These are phyloP conservation scores for Diarsia dahlii DNA, from an alignment of 2,888 invertebrate species.

Conservation along the genomic window DNA sequence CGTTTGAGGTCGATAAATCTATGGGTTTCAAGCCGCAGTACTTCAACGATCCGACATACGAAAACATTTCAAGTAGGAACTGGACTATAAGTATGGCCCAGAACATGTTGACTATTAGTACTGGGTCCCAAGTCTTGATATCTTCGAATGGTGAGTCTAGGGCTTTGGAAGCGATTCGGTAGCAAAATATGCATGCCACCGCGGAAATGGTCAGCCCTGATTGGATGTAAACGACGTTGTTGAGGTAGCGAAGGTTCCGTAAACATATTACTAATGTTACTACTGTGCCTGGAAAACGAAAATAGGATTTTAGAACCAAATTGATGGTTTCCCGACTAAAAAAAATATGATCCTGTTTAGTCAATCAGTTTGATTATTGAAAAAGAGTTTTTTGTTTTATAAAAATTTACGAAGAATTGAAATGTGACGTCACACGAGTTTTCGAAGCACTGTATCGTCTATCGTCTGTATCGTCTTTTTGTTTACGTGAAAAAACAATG, in stretches of 20 bases:
- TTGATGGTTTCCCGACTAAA: too few relatives aligned
- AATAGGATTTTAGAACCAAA: neutral
- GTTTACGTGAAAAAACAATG: too few relatives aligned
- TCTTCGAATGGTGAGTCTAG: slow-evolving; percentile 72
- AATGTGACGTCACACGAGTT: too few relatives aligned
- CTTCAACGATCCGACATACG: slow-evolving; percentile 80
- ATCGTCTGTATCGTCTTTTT: too few relatives aligned
- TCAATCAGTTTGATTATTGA: too few relatives aligned
- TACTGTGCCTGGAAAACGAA: slow-evolving; percentile 79
- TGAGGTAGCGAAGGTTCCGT: slow-evolving; percentile 80
- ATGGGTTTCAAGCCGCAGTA: slow-evolving; percentile 69
- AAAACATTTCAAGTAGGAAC: slow-evolving; percentile 81
- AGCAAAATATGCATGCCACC: slow-evolving; percentile 76
- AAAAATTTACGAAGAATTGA: too few relatives aligned
- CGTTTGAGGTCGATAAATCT: slow-evolving; percentile 46
- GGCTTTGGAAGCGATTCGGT: slow-evolving; percentile 75
- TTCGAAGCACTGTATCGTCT: too few relatives aligned
- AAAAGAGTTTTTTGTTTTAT: too few relatives aligned
- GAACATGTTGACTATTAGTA: slow-evolving; percentile 81
- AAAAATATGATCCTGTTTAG: too few relatives aligned
- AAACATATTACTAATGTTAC: slow-evolving; percentile 80
- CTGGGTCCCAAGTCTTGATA: slow-evolving; percentile 78
- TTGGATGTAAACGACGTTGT: slow-evolving; percentile 81
- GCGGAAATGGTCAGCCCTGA: slow-evolving; percentile 77
- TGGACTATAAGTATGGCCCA: slow-evolving; percentile 81